Evolutionary conservation across 2,888 invertebrate genomes (phyloP), one percentile per base, ranked within the genome.

Genomic region (Octodonta nipae): DNA sequence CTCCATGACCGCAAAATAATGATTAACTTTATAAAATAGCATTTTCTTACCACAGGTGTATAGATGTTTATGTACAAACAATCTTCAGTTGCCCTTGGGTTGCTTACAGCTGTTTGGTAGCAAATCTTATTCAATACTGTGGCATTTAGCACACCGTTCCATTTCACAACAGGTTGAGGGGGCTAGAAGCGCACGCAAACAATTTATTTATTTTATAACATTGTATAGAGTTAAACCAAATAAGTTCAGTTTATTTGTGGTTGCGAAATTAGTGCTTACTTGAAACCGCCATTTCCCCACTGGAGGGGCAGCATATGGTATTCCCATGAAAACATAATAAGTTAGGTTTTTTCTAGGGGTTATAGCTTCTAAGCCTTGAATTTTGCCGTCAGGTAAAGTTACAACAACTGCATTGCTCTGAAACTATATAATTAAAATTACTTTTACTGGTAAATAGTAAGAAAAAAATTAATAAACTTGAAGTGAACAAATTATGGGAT

Each of bases 241-340:
- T n/a, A n/a, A n/a, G n/a, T n/a, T n/a, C n/a, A n/a, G n/a, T n/a
- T n/a, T n/a, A n/a, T n/a, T n/a, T n/a, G n/a, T n/a, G n/a, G n/a
- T n/a, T n/a, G n/a, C 16, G 13, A 13, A 17, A 10, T 20, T 5
- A n/a, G n/a, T 20, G 28, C 30, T 30, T 37, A 50, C 50, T 35
- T 49, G 41, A 29, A 51, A 51, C 15, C 50, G 42, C 8, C 46
- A 28, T 2, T 38, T 32, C 13, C 47, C 51, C 10, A 44, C 32
- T 5, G 51, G 51, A 10, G 51, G 47, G 8, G 44, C 38, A 2
- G 45, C 51, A 34, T 46, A 51, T 14, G 42, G 45, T 8, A 49
- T 42, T 17, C 44, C 44, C 33, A 44, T 34, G 32, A 44, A 49
- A 4, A 45, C 35, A 33, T 43, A 46, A 29, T 43, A 49, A 4